A percentile compares a stretch with the other conserved stretches of the same genome.
phyloP scores from a whole-genome alignment of 2,113 vertebrate species.

The Tor tambroides region DNA sequence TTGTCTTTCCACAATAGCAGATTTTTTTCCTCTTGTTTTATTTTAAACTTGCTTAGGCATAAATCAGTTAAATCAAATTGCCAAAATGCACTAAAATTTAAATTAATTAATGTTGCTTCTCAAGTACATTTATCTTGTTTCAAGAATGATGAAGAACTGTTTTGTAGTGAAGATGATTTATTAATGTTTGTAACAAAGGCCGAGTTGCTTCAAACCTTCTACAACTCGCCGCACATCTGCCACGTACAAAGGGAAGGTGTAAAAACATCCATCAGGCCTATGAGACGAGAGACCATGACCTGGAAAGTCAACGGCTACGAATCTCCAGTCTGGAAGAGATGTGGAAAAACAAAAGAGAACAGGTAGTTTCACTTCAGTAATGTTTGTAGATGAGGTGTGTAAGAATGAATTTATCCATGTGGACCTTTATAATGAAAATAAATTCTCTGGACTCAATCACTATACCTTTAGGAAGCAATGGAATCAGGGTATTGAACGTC shows the following conservation, averaged over 20 bases:
- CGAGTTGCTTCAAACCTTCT: conserved; percentile 69
- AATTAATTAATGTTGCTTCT: background rate
- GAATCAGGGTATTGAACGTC: conserved; percentile 78
- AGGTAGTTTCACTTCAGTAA: background rate
- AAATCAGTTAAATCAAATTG: background rate
- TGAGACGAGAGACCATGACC: conserved; percentile 90
- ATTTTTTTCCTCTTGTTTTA: background rate
- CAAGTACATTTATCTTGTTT: background rate
- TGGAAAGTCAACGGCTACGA: conserved; percentile 84
- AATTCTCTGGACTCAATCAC: background rate
- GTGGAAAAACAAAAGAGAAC: background rate
- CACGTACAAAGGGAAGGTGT: conserved; percentile 79
- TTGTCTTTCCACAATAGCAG: background rate
- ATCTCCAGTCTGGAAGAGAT: conserved; percentile 76
- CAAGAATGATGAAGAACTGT: background rate
- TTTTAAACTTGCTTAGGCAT: background rate
- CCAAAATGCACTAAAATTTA: background rate
- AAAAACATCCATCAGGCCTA: conserved; percentile 77
- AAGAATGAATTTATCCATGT: background rate
- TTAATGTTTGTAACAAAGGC: background rate
- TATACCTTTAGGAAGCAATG: conserved; percentile 75
- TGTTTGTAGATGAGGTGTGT: background rate
- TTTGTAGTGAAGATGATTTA: background rate
- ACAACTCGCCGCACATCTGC: conserved; percentile 78
- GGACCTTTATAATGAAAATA: conserved; percentile 1